Evolutionary conservation across 2,797 vertebrate species (phyloP).

Genomic region (Pelobates cultripes): DNA sequence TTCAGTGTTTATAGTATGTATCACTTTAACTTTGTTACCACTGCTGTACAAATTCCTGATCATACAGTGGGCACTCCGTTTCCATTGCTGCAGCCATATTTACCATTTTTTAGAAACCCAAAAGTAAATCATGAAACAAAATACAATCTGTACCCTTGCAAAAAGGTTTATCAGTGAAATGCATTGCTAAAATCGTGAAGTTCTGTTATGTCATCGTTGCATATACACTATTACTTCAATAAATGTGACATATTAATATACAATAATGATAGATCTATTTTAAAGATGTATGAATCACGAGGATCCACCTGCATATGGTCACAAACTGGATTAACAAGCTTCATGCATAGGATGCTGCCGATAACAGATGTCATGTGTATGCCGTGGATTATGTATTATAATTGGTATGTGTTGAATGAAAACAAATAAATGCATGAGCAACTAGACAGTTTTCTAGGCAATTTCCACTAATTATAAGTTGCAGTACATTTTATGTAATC

Average conservation of each 20-base stretch:
- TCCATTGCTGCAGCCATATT: no score
- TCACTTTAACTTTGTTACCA: no score
- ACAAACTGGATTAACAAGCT: constrained; percentile 21
- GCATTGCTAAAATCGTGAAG: no score
- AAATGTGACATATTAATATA: not conserved
- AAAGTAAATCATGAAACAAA: no score
- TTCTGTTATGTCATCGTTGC: no score
- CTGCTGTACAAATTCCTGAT: no score
- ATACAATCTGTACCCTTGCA: no score
- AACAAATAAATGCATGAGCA: constrained; percentile 7
- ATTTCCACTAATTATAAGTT: not conserved
- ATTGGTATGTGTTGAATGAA: constrained; percentile 6
- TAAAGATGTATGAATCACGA: not conserved
- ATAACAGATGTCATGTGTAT: not conserved
- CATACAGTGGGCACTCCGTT: no score
- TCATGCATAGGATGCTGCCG: not conserved
- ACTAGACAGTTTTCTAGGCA: not conserved
- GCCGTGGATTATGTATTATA: not conserved
- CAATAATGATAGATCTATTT: not conserved
- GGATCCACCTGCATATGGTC: constrained; percentile 14
- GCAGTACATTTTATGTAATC: not conserved
- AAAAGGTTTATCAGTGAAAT: no score
- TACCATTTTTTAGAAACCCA: no score
- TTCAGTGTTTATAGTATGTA: no score
- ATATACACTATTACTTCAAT: no score